Conservation (phyloP, 2,888 invertebrate genomes). For the Cantharis flavilabris region DNA sequence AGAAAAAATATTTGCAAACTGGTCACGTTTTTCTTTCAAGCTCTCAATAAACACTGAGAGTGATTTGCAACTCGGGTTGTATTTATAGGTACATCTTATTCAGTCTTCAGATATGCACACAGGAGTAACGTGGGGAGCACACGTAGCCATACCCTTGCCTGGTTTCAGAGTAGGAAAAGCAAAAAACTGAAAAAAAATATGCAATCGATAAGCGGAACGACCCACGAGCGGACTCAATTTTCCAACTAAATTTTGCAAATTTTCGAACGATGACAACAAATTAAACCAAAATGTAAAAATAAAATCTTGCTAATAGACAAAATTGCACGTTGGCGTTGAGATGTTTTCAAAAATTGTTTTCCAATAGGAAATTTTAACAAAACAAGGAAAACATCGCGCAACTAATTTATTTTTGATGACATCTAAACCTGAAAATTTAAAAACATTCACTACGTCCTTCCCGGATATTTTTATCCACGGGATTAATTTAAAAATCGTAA, state of each 20-base stretch:
- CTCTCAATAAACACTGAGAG: conserved; percentile 44
- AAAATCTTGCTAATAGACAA: not conserved
- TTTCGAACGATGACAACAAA: not conserved
- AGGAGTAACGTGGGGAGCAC: conserved; percentile 27
- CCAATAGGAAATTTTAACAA: not conserved
- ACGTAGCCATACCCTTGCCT: conserved; percentile 12
- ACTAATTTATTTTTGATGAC: conserved; percentile 11
- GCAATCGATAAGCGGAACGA: not conserved
- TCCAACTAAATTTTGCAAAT: not conserved
- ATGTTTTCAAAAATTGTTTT: not conserved
- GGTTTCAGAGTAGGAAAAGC: conserved; percentile 13
- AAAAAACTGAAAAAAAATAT: conserved; percentile 11
- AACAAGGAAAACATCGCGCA: not conserved
- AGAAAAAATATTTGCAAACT: not conserved
- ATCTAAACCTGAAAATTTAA: not conserved
- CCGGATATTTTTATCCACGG: not conserved
- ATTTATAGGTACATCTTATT: conserved; percentile 52
- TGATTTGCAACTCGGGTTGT: conserved; percentile 44
- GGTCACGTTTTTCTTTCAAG: conserved; percentile 29
- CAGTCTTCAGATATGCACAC: conserved; percentile 43
- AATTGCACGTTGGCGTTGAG: not conserved
- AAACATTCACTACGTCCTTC: not conserved
- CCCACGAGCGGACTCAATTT: not conserved
- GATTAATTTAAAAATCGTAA: not conserved
- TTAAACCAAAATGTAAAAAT: not conserved